Evolutionary conservation across 2,888 invertebrate species (phyloP).

Genomic region (Perizoma affinitatum): DNA sequence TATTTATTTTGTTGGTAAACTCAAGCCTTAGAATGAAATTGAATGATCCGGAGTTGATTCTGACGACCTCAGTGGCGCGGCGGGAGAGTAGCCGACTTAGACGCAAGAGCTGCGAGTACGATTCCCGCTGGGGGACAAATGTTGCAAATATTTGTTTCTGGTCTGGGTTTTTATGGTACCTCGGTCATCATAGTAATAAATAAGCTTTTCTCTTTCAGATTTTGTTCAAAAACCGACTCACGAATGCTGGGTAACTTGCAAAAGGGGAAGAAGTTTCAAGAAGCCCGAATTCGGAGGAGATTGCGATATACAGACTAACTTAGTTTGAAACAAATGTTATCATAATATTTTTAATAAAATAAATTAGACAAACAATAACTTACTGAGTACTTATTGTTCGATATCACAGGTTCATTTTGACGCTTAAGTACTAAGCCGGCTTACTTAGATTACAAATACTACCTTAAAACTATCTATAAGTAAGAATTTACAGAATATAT

Average conservation of each 20-base stretch:
- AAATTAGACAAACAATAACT: slow-evolving; percentile 73
- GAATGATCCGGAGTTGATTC: too few species aligned
- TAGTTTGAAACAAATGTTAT: slow-evolving; percentile 48
- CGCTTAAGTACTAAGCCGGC: slow-evolving; percentile 38
- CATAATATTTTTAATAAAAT: slow-evolving; percentile 49
- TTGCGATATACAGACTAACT: slow-evolving; percentile 54
- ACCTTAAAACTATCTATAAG: not conserved
- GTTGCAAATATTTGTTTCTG: too few species aligned
- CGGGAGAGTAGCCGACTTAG: too few species aligned
- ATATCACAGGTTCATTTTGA: slow-evolving; percentile 68
- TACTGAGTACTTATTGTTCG: slow-evolving; percentile 78
- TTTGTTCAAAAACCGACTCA: slow-evolving; percentile 70
- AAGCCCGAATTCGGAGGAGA: slow-evolving; percentile 63
- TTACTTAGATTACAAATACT: slow-evolving; percentile 18
- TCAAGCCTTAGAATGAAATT: too few species aligned
- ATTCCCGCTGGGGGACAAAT: too few species aligned
- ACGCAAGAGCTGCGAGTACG: too few species aligned
- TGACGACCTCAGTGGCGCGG: too few species aligned
- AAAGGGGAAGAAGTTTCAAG: slow-evolving; percentile 75
- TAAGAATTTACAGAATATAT: not conserved
- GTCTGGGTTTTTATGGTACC: too few species aligned
- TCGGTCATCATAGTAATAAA: too few species aligned
- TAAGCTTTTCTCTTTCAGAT: slow-evolving; percentile 52
- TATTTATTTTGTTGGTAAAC: too few species aligned
- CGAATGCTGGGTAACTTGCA: slow-evolving; percentile 79